Conservation (phyloP, 2,797 vertebrate genomes). For the Oreortyx pictus region DNA sequence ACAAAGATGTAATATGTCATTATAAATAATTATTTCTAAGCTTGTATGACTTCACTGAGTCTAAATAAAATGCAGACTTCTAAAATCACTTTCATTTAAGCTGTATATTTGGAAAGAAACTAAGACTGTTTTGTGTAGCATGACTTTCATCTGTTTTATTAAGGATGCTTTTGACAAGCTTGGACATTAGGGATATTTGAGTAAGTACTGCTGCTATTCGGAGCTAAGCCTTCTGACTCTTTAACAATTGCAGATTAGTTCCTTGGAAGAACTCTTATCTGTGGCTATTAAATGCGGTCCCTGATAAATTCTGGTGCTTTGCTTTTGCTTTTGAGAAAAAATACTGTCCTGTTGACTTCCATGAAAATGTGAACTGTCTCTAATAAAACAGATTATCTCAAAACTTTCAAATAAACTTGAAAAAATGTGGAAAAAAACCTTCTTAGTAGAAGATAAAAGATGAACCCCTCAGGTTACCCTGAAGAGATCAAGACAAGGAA, state of each 20-base stretch:
- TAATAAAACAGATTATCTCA: constrained; percentile 43
- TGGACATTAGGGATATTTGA: neutral
- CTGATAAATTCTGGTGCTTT: neutral
- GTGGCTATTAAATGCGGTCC: neutral
- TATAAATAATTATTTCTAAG: constrained; percentile 67
- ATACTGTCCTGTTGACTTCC: neutral
- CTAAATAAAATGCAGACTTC: constrained; percentile 50
- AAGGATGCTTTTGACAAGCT: constrained; percentile 41
- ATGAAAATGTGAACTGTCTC: constrained; percentile 10
- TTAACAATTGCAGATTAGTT: constrained; percentile 10
- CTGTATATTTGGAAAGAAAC: constrained; percentile 16
- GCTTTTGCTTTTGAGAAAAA: neutral
- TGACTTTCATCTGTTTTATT: constrained; percentile 26
- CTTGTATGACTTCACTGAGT: constrained; percentile 26
- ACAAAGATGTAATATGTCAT: constrained; percentile 45
- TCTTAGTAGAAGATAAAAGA: constrained; percentile 61
- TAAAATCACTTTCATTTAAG: constrained; percentile 50
- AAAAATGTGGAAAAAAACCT: neutral
- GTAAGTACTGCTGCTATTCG: neutral
- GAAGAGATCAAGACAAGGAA: constrained; percentile 50
- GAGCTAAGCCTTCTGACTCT: neutral
- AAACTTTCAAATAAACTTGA: constrained; percentile 52
- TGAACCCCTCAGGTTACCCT: constrained; percentile 46
- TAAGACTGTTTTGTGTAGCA: constrained; percentile 3
- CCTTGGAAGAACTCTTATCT: neutral